Conservation (phyloP, 2,797 vertebrate species). For the Sparidentex hasta region DNA sequence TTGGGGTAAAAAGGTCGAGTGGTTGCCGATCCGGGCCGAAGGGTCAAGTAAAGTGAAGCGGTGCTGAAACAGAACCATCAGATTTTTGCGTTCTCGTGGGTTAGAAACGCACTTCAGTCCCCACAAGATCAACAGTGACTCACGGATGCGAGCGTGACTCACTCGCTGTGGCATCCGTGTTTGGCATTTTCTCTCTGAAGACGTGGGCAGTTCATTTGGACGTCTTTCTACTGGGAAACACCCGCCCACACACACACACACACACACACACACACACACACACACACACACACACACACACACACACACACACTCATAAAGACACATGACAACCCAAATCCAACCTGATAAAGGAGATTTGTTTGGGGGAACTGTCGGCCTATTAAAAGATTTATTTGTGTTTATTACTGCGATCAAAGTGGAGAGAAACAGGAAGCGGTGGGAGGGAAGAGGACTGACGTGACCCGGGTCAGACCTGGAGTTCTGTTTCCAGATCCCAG, state of each 20-base stretch:
- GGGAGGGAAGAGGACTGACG: constrained; percentile 5
- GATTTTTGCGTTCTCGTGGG: constrained; percentile 8
- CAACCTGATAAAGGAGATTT: constrained; percentile 4
- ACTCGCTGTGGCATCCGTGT: constrained; percentile 41
- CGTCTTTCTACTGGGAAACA: constrained; percentile 59
- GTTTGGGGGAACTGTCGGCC: constrained; percentile 14
- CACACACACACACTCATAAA: constrained; percentile 27
- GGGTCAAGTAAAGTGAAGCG: background rate
- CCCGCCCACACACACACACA: constrained; percentile 50
- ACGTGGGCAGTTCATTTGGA: constrained; percentile 51
- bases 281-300: constrained; percentile 21
- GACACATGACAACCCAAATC: constrained; percentile 28
- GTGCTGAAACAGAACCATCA: too few relatives aligned
- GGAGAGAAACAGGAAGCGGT: constrained; percentile 42
- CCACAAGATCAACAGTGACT: constrained; percentile 48
- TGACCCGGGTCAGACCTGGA: background rate
- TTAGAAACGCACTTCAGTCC: constrained; percentile 7
- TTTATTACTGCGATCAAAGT: constrained; percentile 32
- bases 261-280: constrained; percentile 9
- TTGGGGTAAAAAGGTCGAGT: constrained; percentile 12
- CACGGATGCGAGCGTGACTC: constrained; percentile 54
- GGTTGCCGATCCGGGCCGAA: background rate
- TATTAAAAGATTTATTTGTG: constrained; percentile 24
- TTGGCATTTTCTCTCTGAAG: constrained; percentile 28
- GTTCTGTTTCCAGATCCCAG: too few relatives aligned